Evolutionary conservation across 2,797 vertebrate genomes (phyloP), one percentile per base, ranked within the genome.

Genomic region (Choloepus didactylus): DNA sequence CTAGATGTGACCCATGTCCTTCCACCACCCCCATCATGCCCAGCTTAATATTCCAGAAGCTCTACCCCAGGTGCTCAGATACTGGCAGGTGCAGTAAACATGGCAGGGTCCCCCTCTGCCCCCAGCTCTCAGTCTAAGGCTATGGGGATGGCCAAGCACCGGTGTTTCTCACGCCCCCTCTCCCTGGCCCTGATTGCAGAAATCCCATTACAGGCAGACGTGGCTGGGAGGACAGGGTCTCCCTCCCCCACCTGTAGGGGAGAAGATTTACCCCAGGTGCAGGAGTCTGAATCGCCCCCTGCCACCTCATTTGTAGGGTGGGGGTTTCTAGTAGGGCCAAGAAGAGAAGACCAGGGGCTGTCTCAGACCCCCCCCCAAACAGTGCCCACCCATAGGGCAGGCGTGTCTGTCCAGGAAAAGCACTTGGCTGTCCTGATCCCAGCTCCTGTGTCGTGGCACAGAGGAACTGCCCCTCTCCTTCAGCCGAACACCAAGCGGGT

Each of bases 1-100:
- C 73, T 25, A 49, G 25, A 82, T 6, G 16, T 2, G 35, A 31
- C 2, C 4, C 12, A 18, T 16, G 23, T 0, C 2, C 8, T 9
- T 35, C 6, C 1, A 23, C 38, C 54, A 41, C 18, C 25, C 10
- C 4, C 5, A 3, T 3, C n/a, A 12, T 31, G 29, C 67, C 62
- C 2, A 41, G 38, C 12, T 27, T 64, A 27, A 19, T 18, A 41
- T 31, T 35, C 23, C 12, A 64, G 41, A 81, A 44, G 29, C 1
- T 35, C 19, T 2, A 0, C 31, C 21, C 4, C 3, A 31, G 25
- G 25, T 5, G 6, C 11, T n/a, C 38, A 10, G 5, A 21, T 88
- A 16, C 35, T 44, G n/a, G 12, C 2, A 29, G 35, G 5, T 2
- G 9, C 11, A 23, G 16, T 8, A 15, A 38, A 23, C 23, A 77